Percentiles rank a stretch among this genome's conserved stretches.
These are phyloP conservation scores for Lamprotornis superbus DNA, from an alignment of 2,113 vertebrate species.

Conservation along the genomic window DNA sequence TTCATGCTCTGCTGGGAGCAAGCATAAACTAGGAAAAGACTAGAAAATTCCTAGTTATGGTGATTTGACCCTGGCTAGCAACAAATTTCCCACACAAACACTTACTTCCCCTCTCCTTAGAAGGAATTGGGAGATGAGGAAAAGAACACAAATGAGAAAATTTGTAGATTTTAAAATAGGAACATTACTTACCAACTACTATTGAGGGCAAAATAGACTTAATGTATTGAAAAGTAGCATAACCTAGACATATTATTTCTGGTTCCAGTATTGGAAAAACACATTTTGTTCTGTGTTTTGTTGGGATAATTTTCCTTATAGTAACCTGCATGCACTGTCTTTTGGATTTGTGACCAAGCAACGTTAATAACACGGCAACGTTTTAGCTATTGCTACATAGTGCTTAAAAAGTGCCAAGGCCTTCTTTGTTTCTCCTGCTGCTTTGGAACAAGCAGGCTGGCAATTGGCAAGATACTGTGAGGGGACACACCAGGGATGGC, in stretches of 20 bases:
- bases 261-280: neutral
- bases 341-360: neutral
- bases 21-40: neutral
- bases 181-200: neutral
- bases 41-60: neutral
- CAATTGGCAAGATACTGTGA: neutral
- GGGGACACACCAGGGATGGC: neutral
- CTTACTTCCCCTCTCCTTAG: neutral
- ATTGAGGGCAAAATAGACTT: neutral
- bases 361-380: rapidly evolving
- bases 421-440: neutral
- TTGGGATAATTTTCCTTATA: neutral
- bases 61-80: neutral
- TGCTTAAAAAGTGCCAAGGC: neutral
- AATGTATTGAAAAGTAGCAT: neutral
- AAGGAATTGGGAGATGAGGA: neutral
- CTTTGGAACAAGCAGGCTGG: neutral
- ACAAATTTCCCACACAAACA: neutral
- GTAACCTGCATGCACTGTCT: neutral
- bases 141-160: neutral
- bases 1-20: neutral
- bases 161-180: neutral
- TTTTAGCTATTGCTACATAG: neutral
- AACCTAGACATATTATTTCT: neutral
- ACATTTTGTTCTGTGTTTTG: neutral